Percentiles rank a stretch among this genome's conserved stretches.
phyloP scores from a whole-genome alignment of 30 jellyfish, hydroid and myxozoan genomes.

The Nemopilema nomurai region DNA sequence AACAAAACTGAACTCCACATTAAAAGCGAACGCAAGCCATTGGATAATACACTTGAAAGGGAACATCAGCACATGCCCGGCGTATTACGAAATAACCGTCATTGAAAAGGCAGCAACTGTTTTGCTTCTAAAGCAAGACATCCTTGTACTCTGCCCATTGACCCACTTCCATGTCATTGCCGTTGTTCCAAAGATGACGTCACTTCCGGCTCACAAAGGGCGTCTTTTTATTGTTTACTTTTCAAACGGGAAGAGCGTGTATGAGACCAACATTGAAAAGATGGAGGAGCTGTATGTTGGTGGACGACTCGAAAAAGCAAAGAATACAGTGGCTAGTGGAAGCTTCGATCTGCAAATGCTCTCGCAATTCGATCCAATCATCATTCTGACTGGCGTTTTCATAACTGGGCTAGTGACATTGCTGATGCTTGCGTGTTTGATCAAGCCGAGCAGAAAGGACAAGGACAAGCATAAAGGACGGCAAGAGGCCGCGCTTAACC shows the following conservation, averaged over 20 bases:
- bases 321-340: not conserved
- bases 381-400: slow-evolving; percentile 31
- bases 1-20: slow-evolving; percentile 7
- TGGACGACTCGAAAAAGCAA: not conserved
- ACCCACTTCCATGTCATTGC: slow-evolving; percentile 39
- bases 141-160: slow-evolving; percentile 31
- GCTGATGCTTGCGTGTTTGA: slow-evolving; percentile 22
- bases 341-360: slow-evolving; percentile 6
- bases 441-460: slow-evolving; percentile 19
- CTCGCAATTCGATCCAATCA: slow-evolving; percentile 25
- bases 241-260: slow-evolving; percentile 31
- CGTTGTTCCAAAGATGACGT: slow-evolving; percentile 10
- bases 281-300: slow-evolving; percentile 4
- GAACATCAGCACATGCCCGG: slow-evolving; percentile 34
- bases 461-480: slow-evolving; percentile 7
- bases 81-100: not conserved
- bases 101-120: slow-evolving; percentile 28
- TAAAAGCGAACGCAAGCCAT: not conserved
- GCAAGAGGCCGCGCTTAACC: slow-evolving; percentile 25
- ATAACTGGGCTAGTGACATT: slow-evolving; percentile 25
- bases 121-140: slow-evolving; percentile 22
- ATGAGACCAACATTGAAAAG: slow-evolving; percentile 57
- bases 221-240: slow-evolving; percentile 38
- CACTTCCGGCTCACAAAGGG: slow-evolving; percentile 24
- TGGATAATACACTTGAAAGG: slow-evolving; percentile 36